phyloP scores from a whole-genome alignment of 2,888 invertebrate species.

The Hydriomena furcata region DNA sequence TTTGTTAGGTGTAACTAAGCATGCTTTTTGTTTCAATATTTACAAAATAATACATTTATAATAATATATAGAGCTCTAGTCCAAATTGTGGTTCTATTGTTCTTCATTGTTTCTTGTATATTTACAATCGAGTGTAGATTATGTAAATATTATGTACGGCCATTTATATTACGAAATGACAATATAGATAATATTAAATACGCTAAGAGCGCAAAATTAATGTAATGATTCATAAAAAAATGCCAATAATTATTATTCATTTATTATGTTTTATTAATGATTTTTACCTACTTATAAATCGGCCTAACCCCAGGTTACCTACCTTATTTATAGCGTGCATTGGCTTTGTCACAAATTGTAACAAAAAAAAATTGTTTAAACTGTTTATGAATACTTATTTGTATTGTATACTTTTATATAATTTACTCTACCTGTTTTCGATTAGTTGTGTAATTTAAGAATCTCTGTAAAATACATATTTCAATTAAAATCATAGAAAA shows the following conservation, averaged over 20 bases:
- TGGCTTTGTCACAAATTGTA: slow-evolving; percentile 4
- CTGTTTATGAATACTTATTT: too few relatives aligned
- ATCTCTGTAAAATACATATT: slow-evolving; percentile 21
- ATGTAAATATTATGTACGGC: slow-evolving; percentile 36
- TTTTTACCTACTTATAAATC: not conserved
- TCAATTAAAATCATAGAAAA: slow-evolving; percentile 12
- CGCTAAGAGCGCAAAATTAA: slow-evolving; percentile 38
- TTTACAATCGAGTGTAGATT: slow-evolving; percentile 17
- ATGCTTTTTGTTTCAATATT: too few relatives aligned
- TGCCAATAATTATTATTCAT: slow-evolving; percentile 2
- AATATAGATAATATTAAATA: slow-evolving; percentile 39
- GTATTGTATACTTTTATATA: not conserved
- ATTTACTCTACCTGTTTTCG: not conserved
- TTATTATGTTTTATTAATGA: not conserved
- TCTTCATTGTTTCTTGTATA: not conserved
- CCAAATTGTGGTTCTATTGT: slow-evolving; percentile 17
- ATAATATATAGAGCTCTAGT: slow-evolving; percentile 25
- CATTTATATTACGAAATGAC: slow-evolving; percentile 40
- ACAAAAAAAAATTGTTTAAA: too few relatives aligned
- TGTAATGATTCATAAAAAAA: slow-evolving; percentile 15
- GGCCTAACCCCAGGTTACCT: slow-evolving; percentile 14
- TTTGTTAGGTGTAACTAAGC: slow-evolving; percentile 1
- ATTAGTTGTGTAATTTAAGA: slow-evolving; percentile 8
- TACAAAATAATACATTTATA: too few relatives aligned
- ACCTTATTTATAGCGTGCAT: not conserved